Evolutionary conservation across 2,113 vertebrate genomes (phyloP), one percentile per base, ranked within the genome.

Genomic region (Pachyramphus minor): DNA sequence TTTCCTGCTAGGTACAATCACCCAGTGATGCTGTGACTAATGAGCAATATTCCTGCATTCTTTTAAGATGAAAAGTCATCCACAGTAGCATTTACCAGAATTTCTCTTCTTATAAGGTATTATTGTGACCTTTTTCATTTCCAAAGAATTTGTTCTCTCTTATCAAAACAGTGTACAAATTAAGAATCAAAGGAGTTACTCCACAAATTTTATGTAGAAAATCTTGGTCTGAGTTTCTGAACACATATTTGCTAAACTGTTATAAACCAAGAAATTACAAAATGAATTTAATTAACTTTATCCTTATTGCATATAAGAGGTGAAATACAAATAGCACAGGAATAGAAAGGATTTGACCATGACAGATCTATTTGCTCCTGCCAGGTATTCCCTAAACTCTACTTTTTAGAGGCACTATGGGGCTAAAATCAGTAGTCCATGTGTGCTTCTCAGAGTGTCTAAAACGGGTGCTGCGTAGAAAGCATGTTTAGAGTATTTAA

Each of bases 1-100:
- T 89, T 94, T 95, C 72, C 88, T 93, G 64, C 85, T 78, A 93
- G 76, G 93, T 95, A 60, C 56, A 67, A 89, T 66, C 76, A 68
- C 44, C 8, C 14, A 89, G 35, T 9, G 50, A 62, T 72, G 49
- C 49, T 67, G 39, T 52, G 79, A 56, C 69, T 88, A 33, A 53
- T 58, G 55, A 76, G 50, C 30, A 52, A 59, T 59, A 77, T 68
- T 58, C 28, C 31, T 62, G 10, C 37, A 53, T 82, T 68, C 56
- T 87, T 89, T 82, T 58, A 49, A 69, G 81, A 60, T n/a, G 31
- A 89, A 75, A 79, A 82, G 12, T 63, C 39, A 69, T 13, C n/a
- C 60, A 45, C 45, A 50, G 28, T 17, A 89, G 20, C 44, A 76
- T 60, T 89, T 87, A 64, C 25, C n/a, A 56, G 64, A 68, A 63